A percentile compares a stretch with the other conserved stretches of the same genome.
Conservation (phyloP, 2,888 invertebrate species). For the Ischnus inquisitorius region DNA sequence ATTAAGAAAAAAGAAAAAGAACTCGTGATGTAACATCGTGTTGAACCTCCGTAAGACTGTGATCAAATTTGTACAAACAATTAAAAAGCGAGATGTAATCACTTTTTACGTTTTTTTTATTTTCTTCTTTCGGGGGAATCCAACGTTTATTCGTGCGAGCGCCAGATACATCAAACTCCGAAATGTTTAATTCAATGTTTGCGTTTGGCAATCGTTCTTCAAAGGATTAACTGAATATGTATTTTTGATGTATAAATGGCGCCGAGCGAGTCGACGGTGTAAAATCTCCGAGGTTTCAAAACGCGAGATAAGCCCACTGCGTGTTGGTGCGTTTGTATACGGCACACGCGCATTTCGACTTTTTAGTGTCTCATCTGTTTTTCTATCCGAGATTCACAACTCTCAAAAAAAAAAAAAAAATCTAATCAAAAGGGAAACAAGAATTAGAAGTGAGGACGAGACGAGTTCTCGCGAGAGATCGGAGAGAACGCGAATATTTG, state of each 20-base stretch:
- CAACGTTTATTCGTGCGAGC: background rate
- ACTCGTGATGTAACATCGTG: background rate
- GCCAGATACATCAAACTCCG: background rate
- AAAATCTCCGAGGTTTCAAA: background rate
- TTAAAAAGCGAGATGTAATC: background rate
- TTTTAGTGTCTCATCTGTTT: background rate
- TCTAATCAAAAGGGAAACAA: background rate
- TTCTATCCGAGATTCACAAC: background rate
- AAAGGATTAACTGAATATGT: background rate
- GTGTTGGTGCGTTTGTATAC: background rate
- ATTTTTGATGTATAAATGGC: background rate
- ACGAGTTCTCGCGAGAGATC: background rate
- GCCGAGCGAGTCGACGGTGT: background rate
- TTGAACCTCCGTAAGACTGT: background rate
- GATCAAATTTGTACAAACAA: background rate
- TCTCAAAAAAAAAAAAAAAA: background rate
- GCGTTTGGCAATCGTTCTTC: background rate
- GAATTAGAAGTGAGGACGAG: conserved; percentile 20
- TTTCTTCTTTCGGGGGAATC: background rate
- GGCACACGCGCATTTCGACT: background rate
- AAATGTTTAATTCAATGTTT: conserved; percentile 12
- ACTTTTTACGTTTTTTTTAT: background rate
- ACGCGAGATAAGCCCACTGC: background rate
- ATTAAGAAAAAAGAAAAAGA: conserved; percentile 6
- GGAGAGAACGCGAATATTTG: conserved; percentile 71